Base-by-base conservation (phyloP, 2,797 vertebrate genomes). In the Meriones psammophilus region DNA sequence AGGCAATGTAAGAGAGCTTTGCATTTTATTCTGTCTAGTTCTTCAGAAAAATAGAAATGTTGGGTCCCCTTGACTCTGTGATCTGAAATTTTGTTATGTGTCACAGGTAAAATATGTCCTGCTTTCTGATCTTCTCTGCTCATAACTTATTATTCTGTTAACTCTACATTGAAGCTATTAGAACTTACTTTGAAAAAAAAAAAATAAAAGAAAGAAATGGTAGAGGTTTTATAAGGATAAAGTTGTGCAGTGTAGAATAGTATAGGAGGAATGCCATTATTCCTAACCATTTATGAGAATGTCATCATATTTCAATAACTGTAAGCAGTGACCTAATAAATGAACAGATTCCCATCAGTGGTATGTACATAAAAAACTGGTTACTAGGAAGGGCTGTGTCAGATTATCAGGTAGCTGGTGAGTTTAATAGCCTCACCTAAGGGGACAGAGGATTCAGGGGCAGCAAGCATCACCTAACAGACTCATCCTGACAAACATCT, bases 371-470 rank as follows among this genome's bases (percentile, higher is more conserved):
- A 84, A 74, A 85, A 94, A 85, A 54, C 26, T 71, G 3, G 36
- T 10, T 2, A 79, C 28, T 54, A 30, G 39, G 33, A 95, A 81
- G 10, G 12, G 17, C 0, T 68, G 80, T 84, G 46, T 42, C 30
- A 68, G 3, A 89, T 50, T 66, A 85, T 73, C 33, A 78, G 26
- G 28, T 9, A 1, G 13, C 36, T 64, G 4, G 2, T 73, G 36
- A 88, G 46, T 76, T 86, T 85, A 86, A 88, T 94, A 77, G 8
- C 69, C 26, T 92, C 8, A 12, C 58, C 20, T 92, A 80, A 80
- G 87, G 88, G 50, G 1, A 54, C 46, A 89, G 68, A 66, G 20
- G 17, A 33, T 88, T 5, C 28, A 9, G 50, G 8, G 1, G 33
- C 10, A 18, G 2, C 9, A 30, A 79, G 3, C 42, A 5, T 92